A percentile compares a stretch with the other conserved stretches of the same genome.
Conservation (phyloP, 2,888 invertebrate species). For the Masnerella sp. region DNA sequence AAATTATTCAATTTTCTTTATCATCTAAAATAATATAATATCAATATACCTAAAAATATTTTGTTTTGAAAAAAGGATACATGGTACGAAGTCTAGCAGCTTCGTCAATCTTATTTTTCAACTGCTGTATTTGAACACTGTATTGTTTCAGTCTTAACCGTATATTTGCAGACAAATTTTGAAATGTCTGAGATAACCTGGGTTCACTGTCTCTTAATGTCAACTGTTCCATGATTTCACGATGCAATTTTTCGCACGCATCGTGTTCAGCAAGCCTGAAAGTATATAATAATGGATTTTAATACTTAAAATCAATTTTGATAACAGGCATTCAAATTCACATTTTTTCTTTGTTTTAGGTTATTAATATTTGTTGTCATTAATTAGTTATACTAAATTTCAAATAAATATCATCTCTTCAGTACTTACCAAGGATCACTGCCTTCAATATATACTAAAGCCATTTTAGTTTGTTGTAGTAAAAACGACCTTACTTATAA, state of each 20-base stretch:
- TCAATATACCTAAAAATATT: not conserved
- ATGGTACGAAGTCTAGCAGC: conserved; percentile 77
- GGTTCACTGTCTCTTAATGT: conserved; percentile 80
- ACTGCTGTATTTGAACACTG: conserved; percentile 80
- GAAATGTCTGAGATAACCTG: conserved; percentile 80
- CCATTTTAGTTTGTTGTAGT: no score
- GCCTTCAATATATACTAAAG: conserved; percentile 73
- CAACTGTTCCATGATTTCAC: conserved; percentile 82
- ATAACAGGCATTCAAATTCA: no score
- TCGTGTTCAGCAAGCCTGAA: conserved; percentile 83
- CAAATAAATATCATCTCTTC: not conserved
- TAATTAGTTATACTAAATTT: no score
- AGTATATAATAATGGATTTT: not conserved
- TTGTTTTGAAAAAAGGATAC: conserved; percentile 74
- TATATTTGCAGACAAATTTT: conserved; percentile 81
- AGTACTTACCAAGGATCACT: conserved; percentile 72
- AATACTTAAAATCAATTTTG: not conserved
- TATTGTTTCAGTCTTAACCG: conserved; percentile 82
- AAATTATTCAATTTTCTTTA: no score
- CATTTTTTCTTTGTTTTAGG: no score
- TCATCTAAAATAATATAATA: no score
- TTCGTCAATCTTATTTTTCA: conserved; percentile 80
- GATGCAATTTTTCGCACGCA: conserved; percentile 82
- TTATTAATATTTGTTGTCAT: no score
- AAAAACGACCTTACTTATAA: no score